phyloP scores from a whole-genome alignment of 2,113 vertebrate species.

The Lamprologus sp. region DNA sequence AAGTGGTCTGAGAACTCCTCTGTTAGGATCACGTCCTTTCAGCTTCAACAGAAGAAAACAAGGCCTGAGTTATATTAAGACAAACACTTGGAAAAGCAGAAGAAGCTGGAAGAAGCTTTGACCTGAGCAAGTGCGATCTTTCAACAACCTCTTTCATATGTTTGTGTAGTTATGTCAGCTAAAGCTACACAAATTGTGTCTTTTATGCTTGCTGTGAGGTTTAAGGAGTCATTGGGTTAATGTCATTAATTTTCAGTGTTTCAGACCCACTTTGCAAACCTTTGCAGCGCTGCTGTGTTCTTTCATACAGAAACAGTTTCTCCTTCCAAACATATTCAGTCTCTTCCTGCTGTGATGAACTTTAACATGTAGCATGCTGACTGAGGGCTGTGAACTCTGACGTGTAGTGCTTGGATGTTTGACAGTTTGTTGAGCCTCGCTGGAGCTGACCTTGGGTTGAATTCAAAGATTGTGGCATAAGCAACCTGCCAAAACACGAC shows the following conservation, averaged over 20 bases:
- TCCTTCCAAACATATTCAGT: not conserved
- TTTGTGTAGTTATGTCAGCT: not conserved
- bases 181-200: not conserved
- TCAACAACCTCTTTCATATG: not conserved
- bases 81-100: not conserved
- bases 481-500: not conserved
- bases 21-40: not conserved
- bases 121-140: not conserved
- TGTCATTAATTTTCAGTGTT: not conserved
- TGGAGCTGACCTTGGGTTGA: not conserved
- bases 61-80: not conserved
- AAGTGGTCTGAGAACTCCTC: not conserved
- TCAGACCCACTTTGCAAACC: not conserved
- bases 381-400: not conserved
- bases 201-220: not conserved
- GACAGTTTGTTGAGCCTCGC: not conserved
- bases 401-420: not conserved
- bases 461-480: not conserved
- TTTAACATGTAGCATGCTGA: not conserved
- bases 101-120: not conserved
- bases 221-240: not conserved
- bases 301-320: not conserved
- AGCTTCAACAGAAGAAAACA: not conserved
- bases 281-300: not conserved
- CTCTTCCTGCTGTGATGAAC: not conserved